Evolutionary conservation across 2,797 vertebrate species (phyloP).

Genomic region (Argya squamiceps): DNA sequence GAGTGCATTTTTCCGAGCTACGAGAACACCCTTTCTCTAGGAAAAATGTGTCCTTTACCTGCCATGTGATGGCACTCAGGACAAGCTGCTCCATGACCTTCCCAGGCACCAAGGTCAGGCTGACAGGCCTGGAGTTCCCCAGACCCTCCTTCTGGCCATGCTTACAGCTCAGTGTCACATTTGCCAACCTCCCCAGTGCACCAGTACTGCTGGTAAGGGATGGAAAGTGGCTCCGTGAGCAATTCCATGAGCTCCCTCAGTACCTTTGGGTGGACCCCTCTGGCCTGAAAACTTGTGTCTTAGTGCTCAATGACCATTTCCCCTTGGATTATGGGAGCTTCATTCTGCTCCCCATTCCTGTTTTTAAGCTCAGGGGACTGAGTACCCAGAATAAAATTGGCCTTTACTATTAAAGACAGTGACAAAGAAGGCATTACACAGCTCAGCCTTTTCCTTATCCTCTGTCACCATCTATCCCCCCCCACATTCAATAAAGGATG

Average conservation of each 20-base stretch:
- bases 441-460: neutral
- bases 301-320: neutral
- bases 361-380: neutral
- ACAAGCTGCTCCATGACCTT: neutral
- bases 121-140: neutral
- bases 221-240: neutral
- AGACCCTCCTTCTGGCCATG: neutral
- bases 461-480: neutral
- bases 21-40: neutral
- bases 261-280: neutral
- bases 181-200: neutral
- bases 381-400: neutral
- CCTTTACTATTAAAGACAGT: neutral
- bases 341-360: neutral
- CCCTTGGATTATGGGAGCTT: neutral
- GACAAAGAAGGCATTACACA: neutral
- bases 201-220: neutral
- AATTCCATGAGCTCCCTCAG: neutral
- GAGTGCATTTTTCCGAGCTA: neutral
- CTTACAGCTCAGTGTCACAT: neutral
- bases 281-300: neutral
- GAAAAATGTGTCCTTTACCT: neutral
- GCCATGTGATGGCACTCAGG: neutral
- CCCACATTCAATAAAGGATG: neutral
- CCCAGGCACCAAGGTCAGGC: neutral